These are phyloP conservation scores for Enteromius mattozi DNA, from an alignment of 2,797 vertebrate genomes.

Conservation along the genomic window DNA sequence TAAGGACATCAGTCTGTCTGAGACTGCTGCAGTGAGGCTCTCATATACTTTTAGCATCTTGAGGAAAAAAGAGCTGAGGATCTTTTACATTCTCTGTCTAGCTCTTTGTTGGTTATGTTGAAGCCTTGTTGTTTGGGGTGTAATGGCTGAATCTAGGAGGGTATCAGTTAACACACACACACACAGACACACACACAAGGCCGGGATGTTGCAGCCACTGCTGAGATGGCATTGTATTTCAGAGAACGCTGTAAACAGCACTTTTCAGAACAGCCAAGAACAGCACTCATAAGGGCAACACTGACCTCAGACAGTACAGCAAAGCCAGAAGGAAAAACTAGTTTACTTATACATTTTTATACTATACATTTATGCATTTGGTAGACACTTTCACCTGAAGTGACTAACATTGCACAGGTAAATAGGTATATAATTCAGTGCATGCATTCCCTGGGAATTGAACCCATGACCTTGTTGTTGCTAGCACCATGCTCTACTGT, in stretches of 20 bases:
- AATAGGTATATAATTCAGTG: not conserved
- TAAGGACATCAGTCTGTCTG: constrained; percentile 44
- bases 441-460: not conserved
- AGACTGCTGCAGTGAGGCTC: not conserved
- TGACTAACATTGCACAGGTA: not conserved
- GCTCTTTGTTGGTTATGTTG: constrained; percentile 49
- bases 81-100: constrained; percentile 49
- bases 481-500: not conserved
- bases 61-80: not conserved
- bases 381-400: not conserved
- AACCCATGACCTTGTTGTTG: not conserved
- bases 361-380: not conserved
- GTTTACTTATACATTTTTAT: not conserved
- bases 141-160: constrained; percentile 53
- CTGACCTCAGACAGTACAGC: constrained; percentile 28
- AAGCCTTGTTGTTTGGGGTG: constrained; percentile 58
- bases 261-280: constrained; percentile 45
- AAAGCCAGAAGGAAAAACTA: constrained; percentile 14
- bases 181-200: constrained; percentile 10
- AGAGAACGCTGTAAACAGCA: constrained; percentile 46
- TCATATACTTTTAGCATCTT: constrained; percentile 15
- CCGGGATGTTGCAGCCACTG: constrained; percentile 45
- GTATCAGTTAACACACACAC: constrained; percentile 53
- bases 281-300: constrained; percentile 29
- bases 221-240: constrained; percentile 58